Evolutionary conservation across 1,140 invertebrate genomes (phyloP).

Genomic region (Brachionus koreanus): DNA sequence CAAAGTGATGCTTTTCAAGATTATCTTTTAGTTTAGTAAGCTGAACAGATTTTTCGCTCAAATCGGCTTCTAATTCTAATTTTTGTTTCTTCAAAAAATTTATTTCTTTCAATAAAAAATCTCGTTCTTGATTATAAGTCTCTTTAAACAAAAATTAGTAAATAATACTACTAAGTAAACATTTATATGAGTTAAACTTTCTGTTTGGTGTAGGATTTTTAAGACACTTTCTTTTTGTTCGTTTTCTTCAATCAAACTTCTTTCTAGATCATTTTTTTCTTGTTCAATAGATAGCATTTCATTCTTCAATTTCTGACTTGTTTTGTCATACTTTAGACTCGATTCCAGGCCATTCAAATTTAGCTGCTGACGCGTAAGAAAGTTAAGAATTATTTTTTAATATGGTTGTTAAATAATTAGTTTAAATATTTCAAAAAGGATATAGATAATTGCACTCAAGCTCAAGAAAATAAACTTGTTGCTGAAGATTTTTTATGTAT

Average conservation of each 20-base stretch:
- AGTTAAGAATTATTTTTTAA: neutral
- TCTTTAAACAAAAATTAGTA: neutral
- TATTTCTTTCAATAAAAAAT: constrained; percentile 20
- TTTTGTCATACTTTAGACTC: constrained; percentile 5
- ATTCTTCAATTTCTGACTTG: constrained; percentile 16
- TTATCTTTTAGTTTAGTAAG: neutral
- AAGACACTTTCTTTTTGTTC: constrained; percentile 29
- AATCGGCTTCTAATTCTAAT: neutral
- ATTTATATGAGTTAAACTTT: neutral
- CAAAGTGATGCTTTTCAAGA: neutral
- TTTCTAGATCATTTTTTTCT: neutral
- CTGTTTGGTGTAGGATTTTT: neutral
- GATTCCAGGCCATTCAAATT: constrained; percentile 6
- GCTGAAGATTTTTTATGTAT: constrained; percentile 59
- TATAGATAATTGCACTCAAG: constrained; percentile 58
- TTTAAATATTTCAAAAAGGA: constrained; percentile 49
- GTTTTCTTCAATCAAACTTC: constrained; percentile 7
- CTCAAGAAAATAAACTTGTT: constrained; percentile 59
- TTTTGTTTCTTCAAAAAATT: constrained; percentile 9
- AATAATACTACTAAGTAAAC: neutral
- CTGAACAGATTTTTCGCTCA: neutral
- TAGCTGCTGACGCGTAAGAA: constrained; percentile 21
- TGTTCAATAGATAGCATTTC: neutral
- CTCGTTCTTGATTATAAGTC: neutral
- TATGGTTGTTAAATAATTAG: neutral